Percentiles rank a stretch among this genome's conserved stretches.
phyloP scores from a whole-genome alignment of 2,113 vertebrate species.

The Hyperoodon ampullatus region DNA sequence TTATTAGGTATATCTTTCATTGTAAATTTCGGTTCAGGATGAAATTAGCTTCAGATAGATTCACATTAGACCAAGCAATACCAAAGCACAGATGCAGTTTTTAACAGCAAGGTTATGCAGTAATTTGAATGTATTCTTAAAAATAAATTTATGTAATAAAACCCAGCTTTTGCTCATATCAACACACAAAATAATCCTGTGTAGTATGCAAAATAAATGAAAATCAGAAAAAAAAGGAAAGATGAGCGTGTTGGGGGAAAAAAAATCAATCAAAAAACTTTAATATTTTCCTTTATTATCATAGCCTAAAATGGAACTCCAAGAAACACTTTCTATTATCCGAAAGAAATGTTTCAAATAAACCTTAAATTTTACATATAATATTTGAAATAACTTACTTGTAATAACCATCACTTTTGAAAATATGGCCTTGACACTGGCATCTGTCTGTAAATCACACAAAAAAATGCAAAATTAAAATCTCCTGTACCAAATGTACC shows the following conservation, averaged over 20 bases:
- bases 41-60: not conserved
- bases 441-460: constrained; percentile 92
- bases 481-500: not conserved
- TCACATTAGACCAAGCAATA: constrained; percentile 5
- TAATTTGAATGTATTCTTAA: constrained; percentile 12
- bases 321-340: constrained; percentile 13
- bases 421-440: constrained; percentile 96
- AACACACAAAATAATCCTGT: not conserved
- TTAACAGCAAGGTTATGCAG: not conserved
- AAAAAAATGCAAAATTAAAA: constrained; percentile 70
- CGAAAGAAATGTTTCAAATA: constrained; percentile 22
- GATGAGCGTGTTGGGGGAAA: not conserved
- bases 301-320: constrained; percentile 42
- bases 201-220: not conserved
- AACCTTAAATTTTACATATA: constrained; percentile 49
- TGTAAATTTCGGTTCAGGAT: constrained; percentile 1
- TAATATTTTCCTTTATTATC: not conserved
- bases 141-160: constrained; percentile 32
- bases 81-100: not conserved
- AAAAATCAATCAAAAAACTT: not conserved
- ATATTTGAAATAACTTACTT: constrained; percentile 88
- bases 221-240: not conserved
- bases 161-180: not conserved
- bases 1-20: not conserved
- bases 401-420: constrained; percentile 99